Percentiles rank a stretch among this genome's conserved stretches.
Evolutionary conservation across 2,888 invertebrate species (phyloP).

Genomic region (Alloplasta piceator): DNA sequence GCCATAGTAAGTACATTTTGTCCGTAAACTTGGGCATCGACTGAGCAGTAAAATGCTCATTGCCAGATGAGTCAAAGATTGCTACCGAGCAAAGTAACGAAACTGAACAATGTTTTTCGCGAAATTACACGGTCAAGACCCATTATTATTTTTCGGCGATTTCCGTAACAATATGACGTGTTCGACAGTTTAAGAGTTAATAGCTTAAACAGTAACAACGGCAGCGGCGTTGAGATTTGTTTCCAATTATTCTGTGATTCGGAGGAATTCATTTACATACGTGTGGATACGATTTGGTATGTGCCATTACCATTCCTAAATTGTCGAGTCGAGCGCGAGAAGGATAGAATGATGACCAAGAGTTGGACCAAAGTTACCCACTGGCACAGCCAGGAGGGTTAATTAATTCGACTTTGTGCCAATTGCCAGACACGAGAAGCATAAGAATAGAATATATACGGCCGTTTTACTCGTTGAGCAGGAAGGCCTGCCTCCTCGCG

Average conservation of each 20-base stretch:
- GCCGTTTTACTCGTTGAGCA: constrained; percentile 23
- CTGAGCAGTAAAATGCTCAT: constrained; percentile 17
- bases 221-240: too few relatives aligned
- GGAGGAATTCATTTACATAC: too few relatives aligned
- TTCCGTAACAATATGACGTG: too few relatives aligned
- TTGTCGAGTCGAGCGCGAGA: constrained; percentile 2
- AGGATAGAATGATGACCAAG: constrained; percentile 6
- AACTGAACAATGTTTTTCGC: too few relatives aligned
- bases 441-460: constrained; percentile 41
- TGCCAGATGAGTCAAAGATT: constrained; percentile 14
- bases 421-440: constrained; percentile 35
- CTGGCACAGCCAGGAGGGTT: constrained; percentile 29
- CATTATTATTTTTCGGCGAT: too few relatives aligned
- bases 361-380: constrained; percentile 10
- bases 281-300: too few relatives aligned
- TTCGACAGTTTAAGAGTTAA: too few relatives aligned
- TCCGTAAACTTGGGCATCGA: not conserved
- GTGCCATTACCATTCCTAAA: too few relatives aligned
- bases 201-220: too few relatives aligned
- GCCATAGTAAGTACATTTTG: not conserved
- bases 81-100: not conserved
- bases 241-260: too few relatives aligned
- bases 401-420: constrained; percentile 59
- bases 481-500: not conserved
- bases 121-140: too few relatives aligned